Conservation (phyloP, 2,113 vertebrate genomes). For the Burhinus oedicnemus region DNA sequence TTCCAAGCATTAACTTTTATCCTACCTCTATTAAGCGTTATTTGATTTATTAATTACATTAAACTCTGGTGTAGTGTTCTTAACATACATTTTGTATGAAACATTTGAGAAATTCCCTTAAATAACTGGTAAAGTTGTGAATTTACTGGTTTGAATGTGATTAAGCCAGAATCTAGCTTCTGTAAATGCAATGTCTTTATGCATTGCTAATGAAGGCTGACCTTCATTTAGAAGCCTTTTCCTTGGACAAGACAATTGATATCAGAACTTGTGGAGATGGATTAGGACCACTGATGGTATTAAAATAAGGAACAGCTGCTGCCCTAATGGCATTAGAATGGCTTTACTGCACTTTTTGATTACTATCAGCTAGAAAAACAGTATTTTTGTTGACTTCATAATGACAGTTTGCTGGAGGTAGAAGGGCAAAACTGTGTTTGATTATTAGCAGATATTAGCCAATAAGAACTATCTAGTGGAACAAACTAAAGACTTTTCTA, state of each 20-base stretch:
- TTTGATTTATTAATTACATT: not conserved
- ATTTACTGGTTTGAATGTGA: not conserved
- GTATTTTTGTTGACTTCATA: not conserved
- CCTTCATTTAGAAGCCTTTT: conserved; percentile 43
- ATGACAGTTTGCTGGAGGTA: not conserved
- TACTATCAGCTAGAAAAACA: conserved; percentile 26
- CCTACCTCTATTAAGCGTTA: not conserved
- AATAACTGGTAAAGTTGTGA: not conserved
- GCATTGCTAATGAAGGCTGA: not conserved
- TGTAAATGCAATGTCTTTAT: not conserved
- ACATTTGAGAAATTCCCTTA: not conserved
- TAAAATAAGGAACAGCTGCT: conserved; percentile 65
- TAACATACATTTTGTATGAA: not conserved
- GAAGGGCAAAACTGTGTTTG: not conserved
- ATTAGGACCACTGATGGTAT: conserved; percentile 47
- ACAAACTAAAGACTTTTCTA: not conserved
- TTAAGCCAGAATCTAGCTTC: not conserved
- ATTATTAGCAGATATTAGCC: not conserved
- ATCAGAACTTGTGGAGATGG: conserved; percentile 31
- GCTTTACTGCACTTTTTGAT: conserved; percentile 58
- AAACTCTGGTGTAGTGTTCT: not conserved
- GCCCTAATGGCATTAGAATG: conserved; percentile 34
- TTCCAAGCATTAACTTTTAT: not conserved
- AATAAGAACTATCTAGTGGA: not conserved
- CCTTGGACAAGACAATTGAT: conserved; percentile 59